Conservation (phyloP, 2,797 vertebrate species). For the Orientallactaga sibirica region DNA sequence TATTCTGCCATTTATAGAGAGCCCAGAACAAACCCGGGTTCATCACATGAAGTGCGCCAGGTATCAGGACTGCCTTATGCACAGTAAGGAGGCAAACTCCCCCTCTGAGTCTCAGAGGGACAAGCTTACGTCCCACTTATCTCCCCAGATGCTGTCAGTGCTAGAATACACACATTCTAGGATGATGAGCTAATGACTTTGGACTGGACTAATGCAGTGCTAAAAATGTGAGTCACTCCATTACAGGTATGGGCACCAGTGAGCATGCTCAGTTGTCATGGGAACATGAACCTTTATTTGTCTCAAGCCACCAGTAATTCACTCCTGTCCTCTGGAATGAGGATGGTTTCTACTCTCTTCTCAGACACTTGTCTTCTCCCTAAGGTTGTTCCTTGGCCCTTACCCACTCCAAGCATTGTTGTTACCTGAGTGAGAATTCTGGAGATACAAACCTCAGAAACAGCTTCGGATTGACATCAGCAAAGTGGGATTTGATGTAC, state of each 20-base stretch:
- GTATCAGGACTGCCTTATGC: not conserved
- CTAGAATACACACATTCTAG: not conserved
- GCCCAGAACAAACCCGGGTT: not conserved
- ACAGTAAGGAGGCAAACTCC: not conserved
- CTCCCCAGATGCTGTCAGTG: not conserved
- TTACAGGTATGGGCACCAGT: slow-evolving; percentile 51
- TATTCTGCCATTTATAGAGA: not conserved
- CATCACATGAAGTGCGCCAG: not conserved
- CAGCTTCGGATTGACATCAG: not conserved
- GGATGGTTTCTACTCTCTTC: not conserved
- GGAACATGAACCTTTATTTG: slow-evolving; percentile 22
- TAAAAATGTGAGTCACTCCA: slow-evolving; percentile 55
- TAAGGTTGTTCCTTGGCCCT: not conserved
- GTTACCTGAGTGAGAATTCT: not conserved
- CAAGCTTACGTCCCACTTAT: not conserved
- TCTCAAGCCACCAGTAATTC: slow-evolving; percentile 53
- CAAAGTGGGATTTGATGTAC: not conserved
- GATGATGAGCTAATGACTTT: slow-evolving; percentile 63
- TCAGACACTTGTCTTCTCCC: not conserved
- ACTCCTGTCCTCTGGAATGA: not conserved
- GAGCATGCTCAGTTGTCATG: slow-evolving; percentile 47
- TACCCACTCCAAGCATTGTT: accelerated
- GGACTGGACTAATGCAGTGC: slow-evolving; percentile 3
- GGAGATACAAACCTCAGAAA: not conserved
- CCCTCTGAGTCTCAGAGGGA: not conserved